phyloP scores from a whole-genome alignment of 1,140 invertebrate species.

The Phortica variegata region DNA sequence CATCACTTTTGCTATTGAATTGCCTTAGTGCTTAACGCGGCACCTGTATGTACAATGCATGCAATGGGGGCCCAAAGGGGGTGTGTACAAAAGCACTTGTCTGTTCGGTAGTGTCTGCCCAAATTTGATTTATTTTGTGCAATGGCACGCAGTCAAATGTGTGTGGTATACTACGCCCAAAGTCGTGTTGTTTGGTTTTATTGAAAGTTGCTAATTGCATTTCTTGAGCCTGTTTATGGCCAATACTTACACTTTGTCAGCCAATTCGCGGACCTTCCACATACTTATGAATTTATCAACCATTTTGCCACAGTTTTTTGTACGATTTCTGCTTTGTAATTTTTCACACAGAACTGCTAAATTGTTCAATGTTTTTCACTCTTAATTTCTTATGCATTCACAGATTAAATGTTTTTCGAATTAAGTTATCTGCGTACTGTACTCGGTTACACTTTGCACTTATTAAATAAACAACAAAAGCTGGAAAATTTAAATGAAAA shows the following conservation, averaged over 20 bases:
- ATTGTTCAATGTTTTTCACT: not conserved
- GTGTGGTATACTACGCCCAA: conserved; percentile 8
- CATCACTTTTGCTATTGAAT: conserved; percentile 4
- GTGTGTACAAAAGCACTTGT: not conserved
- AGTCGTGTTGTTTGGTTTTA: no score
- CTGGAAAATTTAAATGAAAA: conserved; percentile 28
- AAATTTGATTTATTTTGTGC: conserved; percentile 8
- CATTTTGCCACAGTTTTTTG: conserved; percentile 34
- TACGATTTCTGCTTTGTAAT: conserved; percentile 34
- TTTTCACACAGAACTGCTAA: conserved; percentile 49
- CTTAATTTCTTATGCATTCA: no score
- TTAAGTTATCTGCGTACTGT: no score
- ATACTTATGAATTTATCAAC: conserved; percentile 75
- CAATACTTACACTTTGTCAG: conserved; percentile 91
- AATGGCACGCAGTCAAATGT: conserved; percentile 22
- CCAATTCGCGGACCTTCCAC: conserved; percentile 93
- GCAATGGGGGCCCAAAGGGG: conserved; percentile 12
- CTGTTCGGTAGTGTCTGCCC: not conserved
- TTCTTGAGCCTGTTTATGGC: no score
- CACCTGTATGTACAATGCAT: conserved; percentile 22
- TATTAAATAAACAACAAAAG: no score
- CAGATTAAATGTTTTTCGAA: no score
- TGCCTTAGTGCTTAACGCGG: conserved; percentile 11
- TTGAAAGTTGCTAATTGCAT: not conserved
- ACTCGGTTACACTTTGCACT: no score